phyloP scores from a whole-genome alignment of 2,113 vertebrate genomes.

The Conger conger region DNA sequence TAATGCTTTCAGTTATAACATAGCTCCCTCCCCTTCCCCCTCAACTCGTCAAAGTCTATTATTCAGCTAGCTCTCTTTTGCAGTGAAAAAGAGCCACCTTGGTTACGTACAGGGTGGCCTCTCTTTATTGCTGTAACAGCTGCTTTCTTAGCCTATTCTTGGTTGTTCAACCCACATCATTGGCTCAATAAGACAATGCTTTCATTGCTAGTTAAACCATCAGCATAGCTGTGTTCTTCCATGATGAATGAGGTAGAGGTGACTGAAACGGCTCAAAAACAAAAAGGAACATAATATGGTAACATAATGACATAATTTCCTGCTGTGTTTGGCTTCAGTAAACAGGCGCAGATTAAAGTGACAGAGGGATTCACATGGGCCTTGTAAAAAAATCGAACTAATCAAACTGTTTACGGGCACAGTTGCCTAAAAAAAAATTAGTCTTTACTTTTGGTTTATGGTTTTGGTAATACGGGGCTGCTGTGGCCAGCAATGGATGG shows the following conservation, averaged over 20 bases:
- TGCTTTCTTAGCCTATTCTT: conserved; percentile 26
- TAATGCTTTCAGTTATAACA: not conserved
- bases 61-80: not conserved
- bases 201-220: conserved; percentile 35
- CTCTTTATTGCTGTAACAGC: conserved; percentile 25
- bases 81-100: not conserved
- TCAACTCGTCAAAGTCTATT: not conserved
- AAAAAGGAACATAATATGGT: not conserved
- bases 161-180: conserved; percentile 17
- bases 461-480: not conserved
- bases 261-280: conserved; percentile 5
- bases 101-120: conserved; percentile 26
- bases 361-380: conserved; percentile 30
- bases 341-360: conserved; percentile 18
- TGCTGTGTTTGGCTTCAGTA: conserved; percentile 39
- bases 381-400: conserved; percentile 24
- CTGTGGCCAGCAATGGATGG: not conserved
- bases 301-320: conserved; percentile 35
- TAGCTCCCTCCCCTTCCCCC: not conserved
- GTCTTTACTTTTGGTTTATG: not conserved
- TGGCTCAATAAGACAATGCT: conserved; percentile 37
- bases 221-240: conserved; percentile 22
- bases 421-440: conserved; percentile 14
- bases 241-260: conserved; percentile 9
- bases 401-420: conserved; percentile 31